Percentiles rank a stretch among this genome's conserved stretches.
phyloP scores from a whole-genome alignment of 2,888 invertebrate species.

The Drosophila nr. medialis region DNA sequence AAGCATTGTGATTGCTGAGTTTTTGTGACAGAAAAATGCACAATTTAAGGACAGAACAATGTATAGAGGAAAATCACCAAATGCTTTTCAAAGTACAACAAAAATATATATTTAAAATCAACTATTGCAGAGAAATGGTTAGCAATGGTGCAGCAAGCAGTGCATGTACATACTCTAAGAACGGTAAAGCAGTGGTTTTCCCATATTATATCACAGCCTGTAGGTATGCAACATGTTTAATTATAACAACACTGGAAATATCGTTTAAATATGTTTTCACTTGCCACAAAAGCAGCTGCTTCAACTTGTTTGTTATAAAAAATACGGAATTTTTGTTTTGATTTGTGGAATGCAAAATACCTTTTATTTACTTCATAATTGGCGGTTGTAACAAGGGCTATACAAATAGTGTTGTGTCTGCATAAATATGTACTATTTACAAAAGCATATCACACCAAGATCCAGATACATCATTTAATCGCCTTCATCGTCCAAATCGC shows the following conservation, averaged over 20 bases:
- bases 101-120: neutral
- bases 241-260: neutral
- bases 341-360: constrained; percentile 37
- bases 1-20: neutral
- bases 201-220: neutral
- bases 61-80: neutral
- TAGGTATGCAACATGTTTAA: constrained; percentile 4
- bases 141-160: neutral
- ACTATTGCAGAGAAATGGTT: neutral
- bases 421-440: constrained; percentile 38
- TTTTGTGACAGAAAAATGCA: neutral
- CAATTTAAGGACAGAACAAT: neutral
- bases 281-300: neutral
- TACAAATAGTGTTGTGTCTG: neutral
- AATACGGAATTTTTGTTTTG: neutral
- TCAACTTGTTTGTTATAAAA: neutral
- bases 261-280: neutral
- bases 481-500: constrained; percentile 86
- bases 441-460: constrained; percentile 26
- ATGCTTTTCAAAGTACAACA: neutral
- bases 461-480: constrained; percentile 1
- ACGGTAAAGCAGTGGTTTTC: neutral
- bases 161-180: neutral
- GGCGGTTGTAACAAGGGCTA: constrained; percentile 7
- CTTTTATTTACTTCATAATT: constrained; percentile 28